phyloP scores from a whole-genome alignment of 2,113 vertebrate genomes.

The Alosa alosa region DNA sequence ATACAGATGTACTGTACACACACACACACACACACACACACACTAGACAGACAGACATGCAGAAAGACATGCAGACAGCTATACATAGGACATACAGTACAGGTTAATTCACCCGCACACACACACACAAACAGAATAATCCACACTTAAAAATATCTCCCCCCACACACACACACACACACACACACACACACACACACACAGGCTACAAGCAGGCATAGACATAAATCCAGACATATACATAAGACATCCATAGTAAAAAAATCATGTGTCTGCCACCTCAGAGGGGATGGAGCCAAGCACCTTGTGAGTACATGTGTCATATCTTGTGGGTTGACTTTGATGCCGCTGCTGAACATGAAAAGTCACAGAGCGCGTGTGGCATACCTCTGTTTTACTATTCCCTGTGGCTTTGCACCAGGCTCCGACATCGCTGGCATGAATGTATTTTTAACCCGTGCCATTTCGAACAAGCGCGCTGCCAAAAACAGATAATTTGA shows the following conservation, averaged over 20 bases:
- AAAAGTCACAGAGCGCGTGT: neutral
- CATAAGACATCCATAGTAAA: no score
- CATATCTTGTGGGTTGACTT: neutral
- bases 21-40: neutral
- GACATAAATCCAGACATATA: neutral
- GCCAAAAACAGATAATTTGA: constrained; percentile 10
- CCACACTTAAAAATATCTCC: neutral
- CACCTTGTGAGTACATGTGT: constrained; percentile 1
- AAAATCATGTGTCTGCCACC: neutral
- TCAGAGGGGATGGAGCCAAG: neutral
- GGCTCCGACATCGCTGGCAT: neutral
- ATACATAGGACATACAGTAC: neutral
- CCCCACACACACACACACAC: no score
- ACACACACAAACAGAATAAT: neutral
- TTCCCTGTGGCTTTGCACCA: neutral
- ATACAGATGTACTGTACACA: neutral
- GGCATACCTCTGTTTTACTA: constrained; percentile 8
- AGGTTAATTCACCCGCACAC: neutral
- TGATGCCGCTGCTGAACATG: neutral
- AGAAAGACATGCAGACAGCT: no score
- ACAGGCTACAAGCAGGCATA: neutral
- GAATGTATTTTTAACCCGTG: constrained; percentile 3
- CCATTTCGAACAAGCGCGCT: neutral
- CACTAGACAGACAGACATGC: no score
- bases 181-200: neutral